Evolutionary conservation across 2,888 invertebrate species (phyloP), one percentile per base, ranked within the genome.

Genomic region (Hybos culiciformis): DNA sequence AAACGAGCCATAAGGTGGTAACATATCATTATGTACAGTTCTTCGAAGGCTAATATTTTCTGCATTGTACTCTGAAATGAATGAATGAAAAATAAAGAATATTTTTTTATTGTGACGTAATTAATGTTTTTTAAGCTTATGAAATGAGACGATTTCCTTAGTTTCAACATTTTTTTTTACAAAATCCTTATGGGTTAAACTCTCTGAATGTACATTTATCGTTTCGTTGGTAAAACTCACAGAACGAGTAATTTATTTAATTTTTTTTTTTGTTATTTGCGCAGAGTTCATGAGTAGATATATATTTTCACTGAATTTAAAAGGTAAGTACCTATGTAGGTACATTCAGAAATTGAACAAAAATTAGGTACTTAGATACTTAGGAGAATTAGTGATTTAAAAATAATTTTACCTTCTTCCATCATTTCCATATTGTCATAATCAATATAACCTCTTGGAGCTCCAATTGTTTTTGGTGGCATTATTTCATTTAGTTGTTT

Each of bases 351-450:
- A n/a, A n/a, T n/a, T n/a, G n/a, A n/a, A n/a, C n/a, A n/a, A n/a
- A n/a, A n/a, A n/a, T n/a, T n/a, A n/a, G n/a, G n/a, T n/a, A n/a
- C n/a, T n/a, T n/a, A n/a, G n/a, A n/a, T n/a, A n/a, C n/a, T n/a
- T n/a, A n/a, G n/a, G n/a, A n/a, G n/a, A n/a, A n/a, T n/a, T n/a
- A n/a, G n/a, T n/a, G n/a, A n/a, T n/a, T n/a, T n/a, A n/a, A n/a
- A n/a, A n/a, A 29, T 29, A 29, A 19, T 49, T 51, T 53, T 50
- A 60, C 65, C 63, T 47, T 64, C 59, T 46, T 66, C 65, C 43
- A 61, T 48, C 19, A 58, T 48, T 26, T 62, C 59, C 65, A 65
- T 65, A 41, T 65, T 63, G 43, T 66, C 65, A 36, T 63, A 62
- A 41, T 66, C 66, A 5, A 65, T 54, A 44, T 65, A 65, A 14